These are phyloP conservation scores for Crocodylus rhombifer DNA, from an alignment of 2,797 vertebrate genomes.

Conservation along the genomic window DNA sequence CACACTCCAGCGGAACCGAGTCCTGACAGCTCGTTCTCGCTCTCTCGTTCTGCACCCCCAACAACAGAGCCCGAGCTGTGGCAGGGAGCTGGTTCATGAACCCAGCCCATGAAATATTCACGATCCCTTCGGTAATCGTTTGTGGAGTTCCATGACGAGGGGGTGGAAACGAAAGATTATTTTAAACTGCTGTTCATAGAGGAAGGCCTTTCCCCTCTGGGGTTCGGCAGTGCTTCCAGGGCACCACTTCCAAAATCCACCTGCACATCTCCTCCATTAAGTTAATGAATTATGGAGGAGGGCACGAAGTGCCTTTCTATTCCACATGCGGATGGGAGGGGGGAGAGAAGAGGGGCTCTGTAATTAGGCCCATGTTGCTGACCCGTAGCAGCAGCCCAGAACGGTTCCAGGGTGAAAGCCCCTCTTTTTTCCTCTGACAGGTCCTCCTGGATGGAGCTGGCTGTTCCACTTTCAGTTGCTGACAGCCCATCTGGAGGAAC, in stretches of 20 bases:
- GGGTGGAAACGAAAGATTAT: not conserved
- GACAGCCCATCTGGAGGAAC: not conserved
- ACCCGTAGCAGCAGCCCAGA: not conserved
- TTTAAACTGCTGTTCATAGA: not conserved
- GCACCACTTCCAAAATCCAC: accelerated
- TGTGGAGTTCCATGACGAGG: not conserved
- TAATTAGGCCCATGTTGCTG: not conserved
- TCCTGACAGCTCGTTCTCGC: not conserved
- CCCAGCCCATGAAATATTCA: not conserved
- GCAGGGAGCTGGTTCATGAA: not conserved
- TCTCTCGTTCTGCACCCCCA: not conserved
- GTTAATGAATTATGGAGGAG: not conserved
- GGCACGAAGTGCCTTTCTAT: not conserved
- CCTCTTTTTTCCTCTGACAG: not conserved
- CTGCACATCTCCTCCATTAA: not conserved
- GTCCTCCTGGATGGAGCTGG: not conserved
- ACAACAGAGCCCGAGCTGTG: not conserved
- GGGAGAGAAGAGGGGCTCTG: not conserved
- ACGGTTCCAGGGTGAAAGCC: not conserved
- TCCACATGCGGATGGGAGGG: not conserved
- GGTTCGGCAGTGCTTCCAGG: not conserved
- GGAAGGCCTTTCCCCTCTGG: not conserved
- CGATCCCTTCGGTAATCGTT: not conserved
- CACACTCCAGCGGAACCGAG: not conserved
- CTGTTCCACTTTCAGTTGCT: not conserved